Evolutionary conservation across 2,113 vertebrate genomes (phyloP), one percentile per base, ranked within the genome.

Genomic region (Manacus vitellinus): DNA sequence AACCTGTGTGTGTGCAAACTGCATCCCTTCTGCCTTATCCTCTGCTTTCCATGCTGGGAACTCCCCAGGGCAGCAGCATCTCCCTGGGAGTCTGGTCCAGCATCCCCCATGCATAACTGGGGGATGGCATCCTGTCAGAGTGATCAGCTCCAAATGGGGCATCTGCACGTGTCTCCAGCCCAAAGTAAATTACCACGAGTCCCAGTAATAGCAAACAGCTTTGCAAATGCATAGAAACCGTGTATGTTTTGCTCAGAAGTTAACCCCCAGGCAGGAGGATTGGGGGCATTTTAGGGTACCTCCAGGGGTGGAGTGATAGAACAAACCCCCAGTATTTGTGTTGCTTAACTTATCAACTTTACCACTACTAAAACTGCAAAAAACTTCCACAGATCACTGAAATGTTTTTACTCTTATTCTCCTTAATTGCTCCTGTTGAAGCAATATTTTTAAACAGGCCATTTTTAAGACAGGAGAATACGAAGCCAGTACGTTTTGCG

Each of bases 401-500:
- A 90, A 78, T 61, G 67, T 58, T 61, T 71, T 77, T 43, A 84
- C 56, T 77, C 31, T 52, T 54, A 44, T 83, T 75, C 61, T 77
- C 52, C 37, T 84, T 91, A 95, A 91, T 85, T 94, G 83, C 86
- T 94, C 80, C 46, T 87, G 16, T 10, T 49, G 67, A 96, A 92
- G 63, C 55, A 62, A 8, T 92, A 43, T 88, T 86, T 95, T 92
- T 75, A 89, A 94, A 87, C 16, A 68, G 58, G 46, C 61, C 31
- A 28, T 92, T 92, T 96, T 94, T 79, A 95, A 92, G 91, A 66
- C 14, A 44, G 77, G 44, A 82, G 78, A 91, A 94, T 39, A 92
- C 35, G 51, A 85, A 88, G 74, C 83, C 74, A 91, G 71, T 78
- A 72, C 66, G 82, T 92, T 95, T 94, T 81, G 62, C 37, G 77